Evolutionary conservation across 2,888 invertebrate genomes (phyloP), one percentile per base, ranked within the genome.

Genomic region (Melolontha melolontha): DNA sequence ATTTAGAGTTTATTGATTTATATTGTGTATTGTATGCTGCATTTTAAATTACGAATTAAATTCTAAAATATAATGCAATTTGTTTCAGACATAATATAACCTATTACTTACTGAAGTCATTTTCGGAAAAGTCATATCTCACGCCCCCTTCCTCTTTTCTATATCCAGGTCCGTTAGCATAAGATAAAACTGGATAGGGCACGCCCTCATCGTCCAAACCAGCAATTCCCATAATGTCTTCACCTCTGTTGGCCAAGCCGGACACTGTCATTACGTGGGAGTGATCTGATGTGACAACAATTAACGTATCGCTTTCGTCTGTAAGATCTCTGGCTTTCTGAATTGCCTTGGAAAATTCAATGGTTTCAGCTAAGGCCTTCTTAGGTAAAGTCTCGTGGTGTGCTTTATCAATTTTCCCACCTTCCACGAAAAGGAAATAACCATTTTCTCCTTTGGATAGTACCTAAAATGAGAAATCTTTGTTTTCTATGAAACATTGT

Each of bases 281-380:
- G 78, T 94, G 94, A 80, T 94, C 93, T 0, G 93, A 85, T 0
- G 90, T 92, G 11, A 92, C 94, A 0, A 95, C 88, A 22, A 94
- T 89, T 1, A 96, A 81, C 0, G 95, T 95, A 22, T 95, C 93
- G 49, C 88, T 82, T 72, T 1, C 85, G 79, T 62, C 84, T 79
- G 0, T 93, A 91, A 74, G 82, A 84, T 70, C 86, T 78, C 11
- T 93, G 86, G 0, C 95, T 91, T 73, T 90, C 87, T 78, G 75
- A 42, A 81, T 74, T 0, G 81, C 81, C 68, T 79, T 79, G 6
- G 39, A 91, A 87, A 94, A 89, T 77, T 92, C 91, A 0, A 92
- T 85, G 0, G 93, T 91, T 79, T 96, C 96, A 73, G 91, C 90
- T 0, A 96, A 80, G 0, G 96, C 92, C 34, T 88, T 85, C 40